phyloP scores from a whole-genome alignment of 2,797 vertebrate genomes.

The Acestrorhynchus altus region DNA sequence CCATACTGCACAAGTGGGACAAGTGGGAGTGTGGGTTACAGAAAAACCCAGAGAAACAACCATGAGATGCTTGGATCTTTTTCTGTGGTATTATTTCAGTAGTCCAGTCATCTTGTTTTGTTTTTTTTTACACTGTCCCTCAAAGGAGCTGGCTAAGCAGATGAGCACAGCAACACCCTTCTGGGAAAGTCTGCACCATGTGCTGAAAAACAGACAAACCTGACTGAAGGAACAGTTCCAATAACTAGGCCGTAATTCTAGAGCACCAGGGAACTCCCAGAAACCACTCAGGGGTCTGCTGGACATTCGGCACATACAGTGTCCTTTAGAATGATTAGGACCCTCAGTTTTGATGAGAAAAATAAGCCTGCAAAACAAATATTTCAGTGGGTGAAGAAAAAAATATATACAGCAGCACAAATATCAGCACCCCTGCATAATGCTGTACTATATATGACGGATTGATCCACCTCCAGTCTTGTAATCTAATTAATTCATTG shows the following conservation, averaged over 20 bases:
- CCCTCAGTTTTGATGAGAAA: too few species aligned
- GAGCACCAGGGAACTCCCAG: not conserved
- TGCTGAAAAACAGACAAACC: conserved; percentile 19
- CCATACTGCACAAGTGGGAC: not conserved
- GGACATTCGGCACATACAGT: too few species aligned
- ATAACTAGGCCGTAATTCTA: conserved; percentile 4
- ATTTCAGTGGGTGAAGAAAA: too few species aligned
- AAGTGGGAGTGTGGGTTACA: conserved; percentile 2
- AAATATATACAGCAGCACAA: too few species aligned
- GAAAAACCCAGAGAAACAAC: not conserved
- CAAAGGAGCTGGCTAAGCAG: conserved; percentile 1
- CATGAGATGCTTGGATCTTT: not conserved
- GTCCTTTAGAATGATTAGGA: too few species aligned
- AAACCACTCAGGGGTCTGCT: not conserved
- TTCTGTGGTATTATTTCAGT: not conserved
- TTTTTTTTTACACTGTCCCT: not conserved
- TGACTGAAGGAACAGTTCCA: conserved; percentile 27
- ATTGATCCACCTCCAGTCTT: too few species aligned
- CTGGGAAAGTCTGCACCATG: not conserved
- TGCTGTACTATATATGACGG: too few species aligned
- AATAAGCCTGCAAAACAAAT: too few species aligned
- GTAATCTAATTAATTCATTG: too few species aligned
- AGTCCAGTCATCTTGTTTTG: not conserved
- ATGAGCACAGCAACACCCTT: not conserved
- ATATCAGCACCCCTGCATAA: too few species aligned